A percentile compares a stretch with the other conserved stretches of the same genome.
These are phyloP conservation scores for Eriocheir sinensis DNA, from an alignment of 1,140 invertebrate genomes.

Conservation along the genomic window DNA sequence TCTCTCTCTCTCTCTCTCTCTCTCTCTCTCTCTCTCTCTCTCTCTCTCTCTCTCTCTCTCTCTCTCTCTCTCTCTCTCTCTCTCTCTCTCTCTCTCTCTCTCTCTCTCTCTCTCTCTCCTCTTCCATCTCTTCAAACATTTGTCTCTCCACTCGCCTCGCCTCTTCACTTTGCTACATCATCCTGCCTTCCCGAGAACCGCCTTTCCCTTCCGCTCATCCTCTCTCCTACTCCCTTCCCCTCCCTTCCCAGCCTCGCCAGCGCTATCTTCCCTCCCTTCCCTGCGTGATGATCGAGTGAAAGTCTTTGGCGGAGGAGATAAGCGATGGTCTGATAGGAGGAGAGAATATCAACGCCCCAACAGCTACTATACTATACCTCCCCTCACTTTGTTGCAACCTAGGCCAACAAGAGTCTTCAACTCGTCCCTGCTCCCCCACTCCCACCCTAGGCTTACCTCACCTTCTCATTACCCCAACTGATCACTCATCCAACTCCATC, in stretches of 20 bases:
- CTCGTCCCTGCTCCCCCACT: neutral
- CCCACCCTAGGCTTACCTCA: neutral
- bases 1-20: neutral
- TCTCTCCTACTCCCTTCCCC: neutral
- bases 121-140: neutral
- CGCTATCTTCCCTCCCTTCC: neutral
- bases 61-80: constrained; percentile 19
- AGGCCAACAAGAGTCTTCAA: neutral
- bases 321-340: neutral
- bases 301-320: neutral
- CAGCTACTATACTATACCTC: neutral
- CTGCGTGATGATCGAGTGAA: neutral
- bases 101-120: neutral
- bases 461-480: neutral
- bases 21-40: neutral
- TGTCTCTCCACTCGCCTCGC: neutral
- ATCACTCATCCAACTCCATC: neutral
- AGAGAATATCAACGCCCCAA: neutral
- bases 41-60: neutral
- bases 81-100: neutral
- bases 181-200: neutral
- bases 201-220: neutral
- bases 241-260: neutral
- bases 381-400: neutral
- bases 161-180: neutral